Evolutionary conservation across 2,888 invertebrate genomes (phyloP), one percentile per base, ranked within the genome.

Genomic region (Mycalesis mineus): DNA sequence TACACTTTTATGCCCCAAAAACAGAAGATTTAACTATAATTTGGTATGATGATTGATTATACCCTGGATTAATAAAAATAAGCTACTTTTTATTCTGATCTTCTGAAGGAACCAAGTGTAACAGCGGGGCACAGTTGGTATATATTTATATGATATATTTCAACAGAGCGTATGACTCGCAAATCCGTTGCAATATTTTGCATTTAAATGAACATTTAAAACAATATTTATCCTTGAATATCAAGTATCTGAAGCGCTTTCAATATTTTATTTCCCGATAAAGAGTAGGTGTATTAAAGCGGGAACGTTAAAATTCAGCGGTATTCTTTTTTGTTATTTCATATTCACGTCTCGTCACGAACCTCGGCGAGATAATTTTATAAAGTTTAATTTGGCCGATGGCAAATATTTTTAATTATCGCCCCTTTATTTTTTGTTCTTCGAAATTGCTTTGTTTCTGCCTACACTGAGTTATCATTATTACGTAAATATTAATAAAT

Each of bases 191-290:
- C 28, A 8, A 29, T 7, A 11, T 8, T 29, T 45, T 29, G 4
- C 28, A 45, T 13, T 14, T 7, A 14, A 44, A 45, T 45, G 44
- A 45, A 29, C 13, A 3, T 29, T 45, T 17, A 15, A 41, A 41
- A 17, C 17, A 8, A 8, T 39, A 40, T 41, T 13, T 13, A n/a
- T 29, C 44, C 44, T 45, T 29, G 44, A 44, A 44, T 29, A 7
- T 29, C 44, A 13, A 45, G 13, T 29, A 14, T 29, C 8, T 29
- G 29, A 13, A 44, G 44, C 44, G 13, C 8, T 29, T 45, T 28
- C 44, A 45, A 45, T 45, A 45, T 45, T 45, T 45, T 45, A 45
- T 45, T 45, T 45, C 29, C 8, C 44, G 4, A 22, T 22, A 42
- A 22, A n/a, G 29, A 45, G 44, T 29, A 28, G 14, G 13, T 7